phyloP scores from a whole-genome alignment of 2,888 invertebrate species.

The Platypus cylindrus region DNA sequence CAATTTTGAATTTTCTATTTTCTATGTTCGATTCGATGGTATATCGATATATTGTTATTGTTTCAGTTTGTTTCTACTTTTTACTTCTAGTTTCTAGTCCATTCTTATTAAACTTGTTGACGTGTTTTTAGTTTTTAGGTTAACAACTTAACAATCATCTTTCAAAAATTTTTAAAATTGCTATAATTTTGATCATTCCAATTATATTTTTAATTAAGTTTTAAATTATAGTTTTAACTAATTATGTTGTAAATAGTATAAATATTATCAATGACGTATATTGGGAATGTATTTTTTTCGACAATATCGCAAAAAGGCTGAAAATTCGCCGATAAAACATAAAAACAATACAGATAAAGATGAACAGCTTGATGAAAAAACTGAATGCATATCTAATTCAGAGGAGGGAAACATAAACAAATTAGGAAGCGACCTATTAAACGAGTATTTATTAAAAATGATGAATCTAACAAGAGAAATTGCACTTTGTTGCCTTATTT shows the following conservation, averaged over 20 bases:
- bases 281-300: slow-evolving; percentile 21
- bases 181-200: too few relatives aligned
- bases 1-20: too few relatives aligned
- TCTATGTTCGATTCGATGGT: too few relatives aligned
- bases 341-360: slow-evolving; percentile 17
- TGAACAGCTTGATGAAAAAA: slow-evolving; percentile 14
- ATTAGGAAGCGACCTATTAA: slow-evolving; percentile 7
- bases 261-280: slow-evolving; percentile 17
- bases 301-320: slow-evolving; percentile 18
- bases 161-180: too few relatives aligned
- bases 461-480: slow-evolving; percentile 50
- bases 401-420: slow-evolving; percentile 8
- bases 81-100: too few relatives aligned
- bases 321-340: slow-evolving; percentile 13
- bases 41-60: too few relatives aligned
- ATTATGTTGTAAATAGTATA: slow-evolving; percentile 8
- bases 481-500: slow-evolving; percentile 35
- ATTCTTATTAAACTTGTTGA: too few relatives aligned
- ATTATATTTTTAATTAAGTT: neutral
- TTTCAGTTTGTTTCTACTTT: too few relatives aligned
- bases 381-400: slow-evolving; percentile 12
- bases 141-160: slow-evolving; percentile 12
- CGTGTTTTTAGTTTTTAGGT: slow-evolving; percentile 11
- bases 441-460: slow-evolving; percentile 33
- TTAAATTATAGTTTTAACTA: neutral